These are phyloP conservation scores for Eidolon helvum DNA, from an alignment of 2,113 vertebrate genomes.

Conservation along the genomic window DNA sequence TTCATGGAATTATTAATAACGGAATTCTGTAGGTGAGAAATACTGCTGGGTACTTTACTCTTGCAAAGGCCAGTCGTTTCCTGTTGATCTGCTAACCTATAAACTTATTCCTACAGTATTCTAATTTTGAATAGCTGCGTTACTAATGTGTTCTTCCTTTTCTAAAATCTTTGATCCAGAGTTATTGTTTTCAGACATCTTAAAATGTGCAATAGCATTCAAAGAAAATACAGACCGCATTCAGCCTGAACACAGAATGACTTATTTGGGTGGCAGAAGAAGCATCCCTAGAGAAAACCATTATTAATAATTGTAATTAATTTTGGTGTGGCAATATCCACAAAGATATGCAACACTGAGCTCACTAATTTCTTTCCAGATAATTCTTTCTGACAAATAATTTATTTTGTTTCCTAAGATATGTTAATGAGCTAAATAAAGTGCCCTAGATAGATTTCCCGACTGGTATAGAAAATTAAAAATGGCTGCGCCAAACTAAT, in stretches of 20 bases:
- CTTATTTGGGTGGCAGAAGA: constrained; percentile 63
- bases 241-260: constrained; percentile 51
- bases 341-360: constrained; percentile 78
- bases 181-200: constrained; percentile 11
- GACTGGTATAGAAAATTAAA: constrained; percentile 61
- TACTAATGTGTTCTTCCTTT: not conserved
- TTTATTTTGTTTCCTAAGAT: constrained; percentile 73
- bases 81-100: not conserved
- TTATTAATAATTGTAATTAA: constrained; percentile 84
- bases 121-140: not conserved
- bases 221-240: constrained; percentile 19
- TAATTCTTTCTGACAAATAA: constrained; percentile 83
- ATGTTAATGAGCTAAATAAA: constrained; percentile 76
- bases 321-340: constrained; percentile 79
- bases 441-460: constrained; percentile 41
- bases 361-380: constrained; percentile 81
- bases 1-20: constrained; percentile 34
- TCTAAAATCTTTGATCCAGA: not conserved
- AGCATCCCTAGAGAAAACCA: constrained; percentile 65
- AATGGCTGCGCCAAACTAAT: constrained; percentile 41
- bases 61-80: not conserved
- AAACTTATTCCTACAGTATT: not conserved
- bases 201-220: constrained; percentile 56
- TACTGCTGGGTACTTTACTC: not conserved
- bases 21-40: not conserved